A percentile compares a stretch with the other conserved stretches of the same genome.
Evolutionary conservation across 2,113 vertebrate species (phyloP).

Genomic region (Pomatorhinus ruficollis): DNA sequence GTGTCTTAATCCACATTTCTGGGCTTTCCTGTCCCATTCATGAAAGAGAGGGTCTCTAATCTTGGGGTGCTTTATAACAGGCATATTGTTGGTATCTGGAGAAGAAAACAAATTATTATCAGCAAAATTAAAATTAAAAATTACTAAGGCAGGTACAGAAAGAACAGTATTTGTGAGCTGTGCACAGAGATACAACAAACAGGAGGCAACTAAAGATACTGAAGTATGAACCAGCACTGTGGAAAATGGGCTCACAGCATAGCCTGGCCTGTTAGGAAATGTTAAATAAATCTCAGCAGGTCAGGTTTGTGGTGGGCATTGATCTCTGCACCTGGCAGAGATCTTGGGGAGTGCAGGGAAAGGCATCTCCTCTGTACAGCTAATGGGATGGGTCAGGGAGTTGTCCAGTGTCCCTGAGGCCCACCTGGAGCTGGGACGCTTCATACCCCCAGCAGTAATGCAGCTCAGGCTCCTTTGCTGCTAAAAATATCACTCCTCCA

Average conservation of each 20-base stretch:
- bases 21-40: conserved; percentile 81
- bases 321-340: background rate
- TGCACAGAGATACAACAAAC: background rate
- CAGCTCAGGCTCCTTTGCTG: background rate
- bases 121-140: background rate
- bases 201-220: background rate
- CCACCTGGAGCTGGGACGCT: background rate
- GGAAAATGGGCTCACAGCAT: background rate
- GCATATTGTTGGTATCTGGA: conserved; percentile 72
- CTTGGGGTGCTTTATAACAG: conserved; percentile 64
- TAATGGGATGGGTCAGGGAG: background rate
- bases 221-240: background rate
- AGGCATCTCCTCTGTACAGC: background rate
- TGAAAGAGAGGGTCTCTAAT: conserved; percentile 60
- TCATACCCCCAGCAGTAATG: background rate
- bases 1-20: conserved; percentile 80
- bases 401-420: background rate
- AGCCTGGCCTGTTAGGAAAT: background rate
- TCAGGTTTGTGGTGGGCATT: background rate
- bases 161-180: background rate
- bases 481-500: background rate
- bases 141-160: background rate
- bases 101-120: background rate
- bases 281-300: background rate
- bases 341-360: background rate